These are phyloP conservation scores for Pteropus rufus DNA, from an alignment of 2,797 vertebrate species.

Conservation along the genomic window DNA sequence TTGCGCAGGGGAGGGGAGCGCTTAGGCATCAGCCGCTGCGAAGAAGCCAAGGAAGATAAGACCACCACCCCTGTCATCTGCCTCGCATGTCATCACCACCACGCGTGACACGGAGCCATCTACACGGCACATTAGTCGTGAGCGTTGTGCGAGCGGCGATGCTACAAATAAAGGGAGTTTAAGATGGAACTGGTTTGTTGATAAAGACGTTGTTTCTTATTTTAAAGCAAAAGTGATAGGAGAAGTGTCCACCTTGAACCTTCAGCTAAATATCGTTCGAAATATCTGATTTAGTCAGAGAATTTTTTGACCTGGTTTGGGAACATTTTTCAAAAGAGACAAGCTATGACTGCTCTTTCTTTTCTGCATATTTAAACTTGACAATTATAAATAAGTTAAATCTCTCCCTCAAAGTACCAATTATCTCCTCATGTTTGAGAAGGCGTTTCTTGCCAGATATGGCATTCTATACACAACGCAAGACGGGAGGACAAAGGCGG, in stretches of 20 bases:
- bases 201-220: not conserved
- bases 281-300: not conserved
- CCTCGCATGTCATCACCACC: not conserved
- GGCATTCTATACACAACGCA: constrained; percentile 38
- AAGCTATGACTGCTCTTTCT: constrained; percentile 48
- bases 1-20: not conserved
- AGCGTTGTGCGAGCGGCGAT: not conserved
- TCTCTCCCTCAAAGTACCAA: constrained; percentile 63
- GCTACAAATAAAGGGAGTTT: not conserved
- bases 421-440: constrained; percentile 53
- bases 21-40: not conserved
- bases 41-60: not conserved
- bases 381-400: constrained; percentile 52
- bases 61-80: not conserved
- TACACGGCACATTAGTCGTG: fast-evolving
- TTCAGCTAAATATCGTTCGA: not conserved
- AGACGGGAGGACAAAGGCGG: constrained; percentile 56
- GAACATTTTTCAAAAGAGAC: constrained; percentile 39
- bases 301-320: constrained; percentile 18
- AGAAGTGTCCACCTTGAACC: not conserved
- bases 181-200: not conserved
- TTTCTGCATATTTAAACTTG: constrained; percentile 36
- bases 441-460: constrained; percentile 39
- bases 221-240: constrained; percentile 10
- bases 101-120: fast-evolving